Conservation (phyloP, 2,797 vertebrate genomes). For the Buceros bicornis region DNA sequence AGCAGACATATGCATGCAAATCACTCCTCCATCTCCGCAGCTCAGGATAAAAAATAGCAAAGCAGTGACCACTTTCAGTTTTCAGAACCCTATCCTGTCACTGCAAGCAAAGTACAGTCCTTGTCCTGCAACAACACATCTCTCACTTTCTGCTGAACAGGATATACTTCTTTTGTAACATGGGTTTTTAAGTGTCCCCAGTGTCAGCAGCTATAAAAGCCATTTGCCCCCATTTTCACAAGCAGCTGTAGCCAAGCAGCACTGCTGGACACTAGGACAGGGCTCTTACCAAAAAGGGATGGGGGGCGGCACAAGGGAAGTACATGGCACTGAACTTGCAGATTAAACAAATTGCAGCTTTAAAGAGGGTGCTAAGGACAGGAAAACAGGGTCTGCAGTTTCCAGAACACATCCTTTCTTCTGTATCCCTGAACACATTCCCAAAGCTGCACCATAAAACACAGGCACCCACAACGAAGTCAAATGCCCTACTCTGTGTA, state of each 20-base stretch:
- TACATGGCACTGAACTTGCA: background rate
- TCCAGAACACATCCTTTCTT: background rate
- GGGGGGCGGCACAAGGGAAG: background rate
- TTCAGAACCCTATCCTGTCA: background rate
- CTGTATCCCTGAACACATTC: background rate
- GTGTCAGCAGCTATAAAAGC: background rate
- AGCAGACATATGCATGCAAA: constrained; percentile 27
- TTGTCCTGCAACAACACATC: fast-evolving
- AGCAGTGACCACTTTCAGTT: background rate
- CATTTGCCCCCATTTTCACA: background rate
- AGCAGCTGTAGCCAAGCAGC: background rate
- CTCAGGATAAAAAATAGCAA: background rate
- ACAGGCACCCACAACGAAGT: fast-evolving
- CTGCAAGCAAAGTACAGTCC: background rate
- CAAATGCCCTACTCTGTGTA: background rate
- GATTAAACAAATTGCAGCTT: background rate
- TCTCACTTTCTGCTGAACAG: background rate
- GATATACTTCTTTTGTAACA: background rate
- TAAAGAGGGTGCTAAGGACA: background rate
- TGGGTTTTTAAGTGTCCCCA: background rate
- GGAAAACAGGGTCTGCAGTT: background rate
- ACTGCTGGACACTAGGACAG: background rate
- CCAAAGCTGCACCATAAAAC: background rate
- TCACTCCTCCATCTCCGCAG: background rate
- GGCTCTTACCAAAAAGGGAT: background rate